Evolutionary conservation across 2,797 vertebrate genomes (phyloP), one percentile per base, ranked within the genome.

Genomic region (Psittacula echo): DNA sequence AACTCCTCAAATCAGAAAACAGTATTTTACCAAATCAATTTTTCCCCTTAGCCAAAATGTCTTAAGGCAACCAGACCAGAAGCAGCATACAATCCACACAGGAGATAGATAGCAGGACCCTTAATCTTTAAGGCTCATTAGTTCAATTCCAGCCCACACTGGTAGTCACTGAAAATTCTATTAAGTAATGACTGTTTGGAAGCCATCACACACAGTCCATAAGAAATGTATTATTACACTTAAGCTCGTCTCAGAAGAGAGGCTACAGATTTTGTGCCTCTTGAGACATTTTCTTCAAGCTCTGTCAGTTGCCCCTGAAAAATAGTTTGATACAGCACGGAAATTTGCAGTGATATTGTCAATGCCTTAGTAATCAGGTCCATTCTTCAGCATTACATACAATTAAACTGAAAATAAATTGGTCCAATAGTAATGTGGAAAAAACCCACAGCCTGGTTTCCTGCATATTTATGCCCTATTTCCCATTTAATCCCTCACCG

Each of bases 301-400:
- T 27, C 34, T 71, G 20, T 42, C 4, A 4, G 62, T 13, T 42
- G 20, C 8, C 45, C 18, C 37, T 32, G 20, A 53, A 80, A 85
- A 78, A 11, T 29, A 74, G 32, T 78, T 75, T 42, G 23, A 23
- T 50, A 4, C 2, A 8, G 62, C 78, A 32, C 0, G 0, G 70
- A 78, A 82, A 85, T 76, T 37, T 44, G 42, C 37, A 42, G 44
- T 27, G 41, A 80, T 37, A 27, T 13, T 41, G 29, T 39, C 60
- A 22, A 6, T 8, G 11, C 68, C 41, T 88, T 21, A 39, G 56
- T 14, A 82, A 76, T 37, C 73, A 65, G 21, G 23, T 45, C 62
- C 11, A 29, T 81, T 70, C 71, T 66, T 78, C 48, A 60, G 62
- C 39, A 30, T 29, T 42, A 73, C 6, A 13, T 3, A 30, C 5